Evolutionary conservation across 2,888 invertebrate species (phyloP).

Genomic region (Acanthosepion lycidas): DNA sequence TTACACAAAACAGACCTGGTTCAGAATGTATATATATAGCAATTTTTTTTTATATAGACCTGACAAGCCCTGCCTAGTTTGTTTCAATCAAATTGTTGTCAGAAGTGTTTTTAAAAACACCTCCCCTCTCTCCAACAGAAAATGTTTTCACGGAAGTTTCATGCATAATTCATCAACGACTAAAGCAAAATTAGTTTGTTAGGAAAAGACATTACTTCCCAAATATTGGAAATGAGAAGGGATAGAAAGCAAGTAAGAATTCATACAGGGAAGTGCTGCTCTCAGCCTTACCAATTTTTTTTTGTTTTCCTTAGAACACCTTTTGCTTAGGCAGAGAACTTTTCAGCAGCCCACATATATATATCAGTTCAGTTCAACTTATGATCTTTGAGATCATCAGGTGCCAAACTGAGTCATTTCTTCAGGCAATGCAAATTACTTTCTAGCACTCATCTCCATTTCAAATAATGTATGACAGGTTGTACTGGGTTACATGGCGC

Average conservation of each 20-base stretch:
- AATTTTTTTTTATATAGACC: neutral
- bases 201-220: neutral
- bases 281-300: no score
- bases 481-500: no score
- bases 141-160: neutral
- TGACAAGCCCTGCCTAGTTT: neutral
- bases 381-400: no score
- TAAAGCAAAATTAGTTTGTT: neutral
- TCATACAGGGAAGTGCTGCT: no score
- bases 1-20: neutral
- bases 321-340: no score
- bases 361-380: no score
- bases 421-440: no score
- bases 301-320: no score
- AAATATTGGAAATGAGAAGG: neutral
- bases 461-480: no score
- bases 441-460: no score
- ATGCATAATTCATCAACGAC: neutral
- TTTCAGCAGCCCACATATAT: no score
- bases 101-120: neutral
- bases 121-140: neutral
- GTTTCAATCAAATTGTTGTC: neutral
- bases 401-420: no score
- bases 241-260: neutral
- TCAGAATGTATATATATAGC: neutral